phyloP scores from a whole-genome alignment of 2,888 invertebrate species.

The Tubulanus polymorphus region DNA sequence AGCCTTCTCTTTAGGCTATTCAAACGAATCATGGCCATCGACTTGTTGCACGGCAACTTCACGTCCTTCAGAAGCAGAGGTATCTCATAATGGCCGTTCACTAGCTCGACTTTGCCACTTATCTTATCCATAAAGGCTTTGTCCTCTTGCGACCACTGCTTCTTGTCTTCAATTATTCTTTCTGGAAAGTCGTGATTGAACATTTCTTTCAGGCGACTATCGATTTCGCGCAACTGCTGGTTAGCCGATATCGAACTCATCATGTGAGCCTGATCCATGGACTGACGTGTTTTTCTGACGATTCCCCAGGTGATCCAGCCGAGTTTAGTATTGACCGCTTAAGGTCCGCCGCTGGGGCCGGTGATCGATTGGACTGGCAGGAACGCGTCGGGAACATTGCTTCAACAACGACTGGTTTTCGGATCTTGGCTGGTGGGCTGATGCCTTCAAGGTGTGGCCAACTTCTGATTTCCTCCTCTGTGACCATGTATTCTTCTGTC shows the following conservation, averaged over 20 bases:
- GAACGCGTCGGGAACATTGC: constrained; percentile 15
- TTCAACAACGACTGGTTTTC: constrained; percentile 8
- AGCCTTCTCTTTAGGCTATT: constrained; percentile 3
- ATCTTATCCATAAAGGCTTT: constrained; percentile 6
- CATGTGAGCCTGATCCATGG: too few relatives aligned
- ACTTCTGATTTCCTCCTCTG: constrained; percentile 10
- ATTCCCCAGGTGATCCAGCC: constrained; percentile 16
- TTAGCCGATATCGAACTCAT: too few relatives aligned
- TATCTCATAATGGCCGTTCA: constrained; percentile 12
- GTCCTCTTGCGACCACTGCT: constrained; percentile 8
- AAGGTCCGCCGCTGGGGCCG: constrained; percentile 12
- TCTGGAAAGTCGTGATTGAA: not conserved
- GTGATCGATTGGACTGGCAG: constrained; percentile 7
- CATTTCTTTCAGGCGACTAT: not conserved
- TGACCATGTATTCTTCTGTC: constrained; percentile 10
- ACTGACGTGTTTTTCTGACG: too few relatives aligned
- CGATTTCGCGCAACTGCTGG: too few relatives aligned
- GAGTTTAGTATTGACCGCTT: constrained; percentile 10
- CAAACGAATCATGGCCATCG: constrained; percentile 8
- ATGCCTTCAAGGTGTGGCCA: constrained; percentile 15
- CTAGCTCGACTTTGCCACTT: constrained; percentile 2
- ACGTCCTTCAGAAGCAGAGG: constrained; percentile 6
- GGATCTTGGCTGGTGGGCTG: constrained; percentile 8
- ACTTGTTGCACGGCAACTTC: constrained; percentile 5
- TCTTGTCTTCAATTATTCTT: not conserved